Conservation (phyloP, 2,888 invertebrate genomes). For the Tubulanus polymorphus region DNA sequence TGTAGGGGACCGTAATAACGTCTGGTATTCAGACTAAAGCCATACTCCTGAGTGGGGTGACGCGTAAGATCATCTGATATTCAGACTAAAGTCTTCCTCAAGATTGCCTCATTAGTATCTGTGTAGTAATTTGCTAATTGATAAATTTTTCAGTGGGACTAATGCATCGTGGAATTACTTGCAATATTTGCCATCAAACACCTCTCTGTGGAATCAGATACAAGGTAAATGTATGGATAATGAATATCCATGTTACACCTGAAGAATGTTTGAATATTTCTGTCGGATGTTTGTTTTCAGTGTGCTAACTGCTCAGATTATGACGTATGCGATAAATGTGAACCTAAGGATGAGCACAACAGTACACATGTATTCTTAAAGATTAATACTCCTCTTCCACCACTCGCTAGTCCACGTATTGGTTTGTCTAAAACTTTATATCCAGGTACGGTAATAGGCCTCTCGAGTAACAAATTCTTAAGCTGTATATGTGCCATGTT, state of each 20-base stretch:
- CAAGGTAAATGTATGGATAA: slow-evolving; percentile 7
- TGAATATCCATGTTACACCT: too few species aligned
- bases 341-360: slow-evolving; percentile 6
- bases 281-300: neutral
- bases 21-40: too few species aligned
- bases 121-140: too few species aligned
- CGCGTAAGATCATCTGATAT: too few species aligned
- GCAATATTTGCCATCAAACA: neutral
- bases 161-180: slow-evolving; percentile 5
- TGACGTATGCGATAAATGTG: slow-evolving; percentile 6
- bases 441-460: slow-evolving; percentile 2
- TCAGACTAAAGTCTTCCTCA: too few species aligned
- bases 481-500: neutral
- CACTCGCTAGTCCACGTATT: neutral
- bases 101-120: too few species aligned
- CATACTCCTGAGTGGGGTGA: too few species aligned
- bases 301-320: slow-evolving; percentile 7
- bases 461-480: too few species aligned
- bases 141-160: slow-evolving; percentile 1
- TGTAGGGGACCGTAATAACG: too few species aligned
- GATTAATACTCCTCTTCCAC: slow-evolving; percentile 2
- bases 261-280: too few species aligned
- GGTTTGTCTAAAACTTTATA: neutral
- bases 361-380: slow-evolving; percentile 6
- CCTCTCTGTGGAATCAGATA: slow-evolving; percentile 5